Evolutionary conservation across 1,140 invertebrate genomes (phyloP).

Genomic region (Neodiprion virginianus): DNA sequence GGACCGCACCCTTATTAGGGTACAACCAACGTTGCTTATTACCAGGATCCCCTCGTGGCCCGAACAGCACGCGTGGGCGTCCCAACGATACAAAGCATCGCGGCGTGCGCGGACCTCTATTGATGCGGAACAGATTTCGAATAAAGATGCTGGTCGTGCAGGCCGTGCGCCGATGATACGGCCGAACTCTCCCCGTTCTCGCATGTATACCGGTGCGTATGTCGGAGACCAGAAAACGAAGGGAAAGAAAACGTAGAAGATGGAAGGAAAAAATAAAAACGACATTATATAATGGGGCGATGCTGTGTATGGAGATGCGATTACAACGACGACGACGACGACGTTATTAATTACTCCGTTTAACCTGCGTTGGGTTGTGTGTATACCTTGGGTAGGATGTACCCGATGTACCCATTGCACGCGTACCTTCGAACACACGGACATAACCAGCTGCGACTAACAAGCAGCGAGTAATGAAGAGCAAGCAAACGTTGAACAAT

Average conservation of each 20-base stretch:
- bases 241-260: background rate
- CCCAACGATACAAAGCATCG: background rate
- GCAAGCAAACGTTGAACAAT: background rate
- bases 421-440: too few relatives aligned
- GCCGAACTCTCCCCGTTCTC: background rate
- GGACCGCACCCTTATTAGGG: slow-evolving; percentile 4
- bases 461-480: too few relatives aligned
- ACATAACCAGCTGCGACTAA: too few relatives aligned
- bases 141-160: background rate
- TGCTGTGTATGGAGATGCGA: too few relatives aligned
- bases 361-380: too few relatives aligned
- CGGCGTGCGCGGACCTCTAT: background rate
- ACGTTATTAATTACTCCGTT: too few relatives aligned
- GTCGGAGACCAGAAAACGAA: background rate
- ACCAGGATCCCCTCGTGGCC: background rate
- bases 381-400: too few relatives aligned
- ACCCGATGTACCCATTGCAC: too few relatives aligned
- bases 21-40: background rate
- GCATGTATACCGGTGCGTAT: too few relatives aligned
- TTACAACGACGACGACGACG: too few relatives aligned
- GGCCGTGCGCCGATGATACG: too few relatives aligned
- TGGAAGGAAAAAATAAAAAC: background rate
- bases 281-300: too few relatives aligned
- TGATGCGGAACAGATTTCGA: slow-evolving; percentile 7
- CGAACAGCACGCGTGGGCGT: background rate